Percentiles rank a stretch among this genome's conserved stretches.
phyloP scores from a whole-genome alignment of 1,140 invertebrate species.

The Paramacrobiotus metropolitanus region DNA sequence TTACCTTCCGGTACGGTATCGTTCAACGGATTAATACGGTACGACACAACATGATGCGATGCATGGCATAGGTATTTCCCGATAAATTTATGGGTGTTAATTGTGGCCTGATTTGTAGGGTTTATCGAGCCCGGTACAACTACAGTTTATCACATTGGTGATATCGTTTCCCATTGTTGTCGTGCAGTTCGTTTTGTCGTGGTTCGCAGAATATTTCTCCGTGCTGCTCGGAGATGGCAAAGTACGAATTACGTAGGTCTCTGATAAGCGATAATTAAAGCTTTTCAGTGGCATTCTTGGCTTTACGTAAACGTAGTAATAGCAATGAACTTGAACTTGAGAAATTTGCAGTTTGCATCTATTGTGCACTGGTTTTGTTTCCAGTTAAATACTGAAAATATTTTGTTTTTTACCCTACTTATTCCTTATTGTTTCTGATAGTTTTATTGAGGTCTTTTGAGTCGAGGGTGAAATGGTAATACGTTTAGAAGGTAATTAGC shows the following conservation, averaged over 20 bases:
- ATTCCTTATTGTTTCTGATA: no score
- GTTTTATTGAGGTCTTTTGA: no score
- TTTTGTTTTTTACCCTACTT: no score
- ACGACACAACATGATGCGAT: not conserved
- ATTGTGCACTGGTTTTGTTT: no score
- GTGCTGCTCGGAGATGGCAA: not conserved
- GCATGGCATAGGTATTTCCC: not conserved
- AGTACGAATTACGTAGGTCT: constrained; percentile 16
- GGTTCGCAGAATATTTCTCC: not conserved
- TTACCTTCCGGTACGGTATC: not conserved
- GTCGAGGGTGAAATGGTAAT: no score
- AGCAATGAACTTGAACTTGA: no score
- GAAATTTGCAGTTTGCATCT: no score
- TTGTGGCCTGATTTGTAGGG: not conserved
- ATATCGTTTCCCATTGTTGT: not conserved
- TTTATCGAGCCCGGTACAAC: not conserved
- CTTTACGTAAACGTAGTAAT: no score
- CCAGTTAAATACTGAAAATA: no score
- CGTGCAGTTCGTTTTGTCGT: not conserved
- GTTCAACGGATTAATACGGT: not conserved
- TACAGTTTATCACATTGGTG: not conserved
- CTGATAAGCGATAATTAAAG: no score
- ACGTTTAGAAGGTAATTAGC: no score
- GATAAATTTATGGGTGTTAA: not conserved
- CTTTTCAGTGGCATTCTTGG: no score